Evolutionary conservation across 1,140 invertebrate species (phyloP).

Genomic region (Papilio glaucus): DNA sequence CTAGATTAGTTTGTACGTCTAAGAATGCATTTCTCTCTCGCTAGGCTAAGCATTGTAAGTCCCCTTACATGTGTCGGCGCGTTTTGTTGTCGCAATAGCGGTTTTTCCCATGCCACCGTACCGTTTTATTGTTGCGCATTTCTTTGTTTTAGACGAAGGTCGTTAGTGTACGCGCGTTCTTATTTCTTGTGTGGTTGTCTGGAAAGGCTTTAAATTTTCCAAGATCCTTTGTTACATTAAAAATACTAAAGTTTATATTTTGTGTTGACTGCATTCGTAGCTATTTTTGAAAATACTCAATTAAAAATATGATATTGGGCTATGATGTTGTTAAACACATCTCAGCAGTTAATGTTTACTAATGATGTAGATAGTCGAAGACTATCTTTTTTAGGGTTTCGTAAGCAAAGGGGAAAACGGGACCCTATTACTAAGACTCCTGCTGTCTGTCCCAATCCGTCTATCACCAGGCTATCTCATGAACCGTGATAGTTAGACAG

Average conservation of each 20-base stretch:
- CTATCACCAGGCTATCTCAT: too few species aligned
- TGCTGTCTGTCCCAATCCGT: too few species aligned
- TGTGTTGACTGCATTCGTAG: too few species aligned
- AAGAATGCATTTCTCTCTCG: constrained; percentile 23
- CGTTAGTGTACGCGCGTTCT: constrained; percentile 2
- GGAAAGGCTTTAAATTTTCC: not conserved
- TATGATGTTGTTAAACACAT: too few species aligned
- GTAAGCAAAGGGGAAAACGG: not conserved
- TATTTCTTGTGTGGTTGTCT: constrained; percentile 6
- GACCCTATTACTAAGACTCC: too few species aligned
- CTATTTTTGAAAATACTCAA: too few species aligned
- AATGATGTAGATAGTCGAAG: too few species aligned
- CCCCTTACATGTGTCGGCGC: not conserved
- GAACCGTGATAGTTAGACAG: too few species aligned
- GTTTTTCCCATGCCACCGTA: constrained; percentile 21
- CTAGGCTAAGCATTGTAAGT: not conserved
- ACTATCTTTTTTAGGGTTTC: too few species aligned
- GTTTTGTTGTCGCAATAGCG: constrained; percentile 21
- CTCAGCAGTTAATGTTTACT: too few species aligned
- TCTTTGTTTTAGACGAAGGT: constrained; percentile 28
- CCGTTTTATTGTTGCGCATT: constrained; percentile 24
- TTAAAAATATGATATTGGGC: too few species aligned
- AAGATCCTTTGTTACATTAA: not conserved
- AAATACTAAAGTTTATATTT: not conserved
- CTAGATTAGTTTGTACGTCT: not conserved